Evolutionary conservation across 2,113 vertebrate species (phyloP), one percentile per base, ranked within the genome.

Genomic region (Vulpes lagopus): DNA sequence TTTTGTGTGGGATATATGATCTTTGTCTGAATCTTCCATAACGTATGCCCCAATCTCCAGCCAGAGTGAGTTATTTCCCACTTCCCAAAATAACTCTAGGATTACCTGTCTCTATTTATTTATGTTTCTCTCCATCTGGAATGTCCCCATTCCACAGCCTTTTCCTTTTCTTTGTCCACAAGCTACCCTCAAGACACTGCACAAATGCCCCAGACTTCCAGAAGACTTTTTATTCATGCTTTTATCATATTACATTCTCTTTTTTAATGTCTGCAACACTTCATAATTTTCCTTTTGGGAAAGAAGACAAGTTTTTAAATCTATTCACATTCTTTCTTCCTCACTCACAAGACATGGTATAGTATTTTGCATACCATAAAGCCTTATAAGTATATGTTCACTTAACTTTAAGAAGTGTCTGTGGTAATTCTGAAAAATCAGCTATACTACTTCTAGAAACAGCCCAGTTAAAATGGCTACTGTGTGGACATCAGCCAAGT

Each of bases 341-440:
- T 85, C n/a, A 12, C 14, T 83, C 27, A 92, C 20, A 92, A 94
- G 85, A 74, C 11, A 95, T 83, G 35, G 16, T 55, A 88, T 14
- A 22, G 25, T 89, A 65, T n/a, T 96, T 93, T 74, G 23, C 11
- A 65, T 12, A 60, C 3, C 57, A 2, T 27, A 82, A 82, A 88
- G 14, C 4, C 9, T 88, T 35, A 15, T 35, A 94, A 85, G 1
- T 67, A 81, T 71, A 35, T n/a, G 51, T 32, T 87, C 32, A 82
- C 83, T 82, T 82, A 79, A 62, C 23, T 78, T 92, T 43, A 85
- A 78, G 9, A 78, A n/a, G 57, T 73, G 15, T 71, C 59, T 76
- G 49, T 32, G 7, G 12, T 53, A 73, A 92, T 83, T 94, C 49
- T 90, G 35, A 93, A 89, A 93, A 96, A 49, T 73, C 11, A 84